phyloP scores from a whole-genome alignment of 2,113 vertebrate genomes.

The Lophotis ruficrista region DNA sequence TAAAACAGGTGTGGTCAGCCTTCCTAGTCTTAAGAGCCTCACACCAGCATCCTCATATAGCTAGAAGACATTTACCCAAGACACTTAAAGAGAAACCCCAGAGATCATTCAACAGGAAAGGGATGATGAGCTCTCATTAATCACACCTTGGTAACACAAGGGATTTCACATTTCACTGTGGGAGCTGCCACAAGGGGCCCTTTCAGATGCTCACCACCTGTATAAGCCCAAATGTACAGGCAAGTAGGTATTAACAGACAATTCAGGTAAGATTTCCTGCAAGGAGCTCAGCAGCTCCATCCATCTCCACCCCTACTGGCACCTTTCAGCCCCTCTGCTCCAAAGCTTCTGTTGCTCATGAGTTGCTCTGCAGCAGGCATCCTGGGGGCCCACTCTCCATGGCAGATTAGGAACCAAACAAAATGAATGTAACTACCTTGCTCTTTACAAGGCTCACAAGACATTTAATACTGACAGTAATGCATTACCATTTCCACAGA shows the following conservation, averaged over 20 bases:
- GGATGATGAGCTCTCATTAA: background rate
- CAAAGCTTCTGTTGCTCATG: background rate
- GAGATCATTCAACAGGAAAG: background rate
- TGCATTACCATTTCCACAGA: background rate
- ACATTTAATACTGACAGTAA: background rate
- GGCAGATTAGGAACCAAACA: background rate
- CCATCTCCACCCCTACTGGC: background rate
- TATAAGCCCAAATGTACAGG: background rate
- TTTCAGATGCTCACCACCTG: background rate
- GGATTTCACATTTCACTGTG: background rate
- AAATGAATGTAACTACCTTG: background rate
- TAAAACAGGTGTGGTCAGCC: background rate
- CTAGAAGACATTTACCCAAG: background rate
- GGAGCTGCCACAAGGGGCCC: background rate
- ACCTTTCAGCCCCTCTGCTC: background rate
- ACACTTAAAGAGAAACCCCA: background rate
- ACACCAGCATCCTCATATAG: background rate
- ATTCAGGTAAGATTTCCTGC: background rate
- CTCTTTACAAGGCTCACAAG: background rate
- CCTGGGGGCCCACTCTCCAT: rapidly evolving
- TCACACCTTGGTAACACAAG: background rate
- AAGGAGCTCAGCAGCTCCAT: background rate
- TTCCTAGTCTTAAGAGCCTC: background rate
- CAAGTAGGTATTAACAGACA: background rate
- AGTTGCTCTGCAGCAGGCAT: background rate